phyloP scores from a whole-genome alignment of 2,888 invertebrate species.

The Andrena fulva region DNA sequence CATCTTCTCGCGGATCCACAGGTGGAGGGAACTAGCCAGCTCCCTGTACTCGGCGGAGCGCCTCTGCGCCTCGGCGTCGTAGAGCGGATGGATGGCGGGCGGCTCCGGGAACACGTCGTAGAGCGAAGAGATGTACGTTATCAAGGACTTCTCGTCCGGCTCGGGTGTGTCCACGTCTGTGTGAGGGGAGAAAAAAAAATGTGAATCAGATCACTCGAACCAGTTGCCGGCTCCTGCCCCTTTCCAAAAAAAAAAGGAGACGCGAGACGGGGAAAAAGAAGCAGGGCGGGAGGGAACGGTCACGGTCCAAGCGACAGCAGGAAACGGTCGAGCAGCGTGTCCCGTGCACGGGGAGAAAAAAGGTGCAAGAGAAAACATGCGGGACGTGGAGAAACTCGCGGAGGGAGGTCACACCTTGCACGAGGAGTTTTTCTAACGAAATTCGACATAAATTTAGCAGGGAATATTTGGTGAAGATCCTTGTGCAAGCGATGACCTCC shows the following conservation, averaged over 20 bases:
- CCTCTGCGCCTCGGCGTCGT: slow-evolving; percentile 95
- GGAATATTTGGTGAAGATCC: too few relatives aligned
- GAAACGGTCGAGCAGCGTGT: slow-evolving; percentile 74
- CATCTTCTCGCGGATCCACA: slow-evolving; percentile 97
- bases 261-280: slow-evolving; percentile 7
- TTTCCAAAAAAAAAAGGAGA: slow-evolving; percentile 32
- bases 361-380: slow-evolving; percentile 9
- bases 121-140: slow-evolving; percentile 99
- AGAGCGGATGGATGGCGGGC: slow-evolving; percentile 94
- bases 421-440: neutral
- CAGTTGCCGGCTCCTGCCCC: slow-evolving; percentile 1
- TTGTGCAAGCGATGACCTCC: too few relatives aligned
- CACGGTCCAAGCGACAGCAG: slow-evolving; percentile 78
- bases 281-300: slow-evolving; percentile 58
- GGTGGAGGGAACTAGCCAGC: slow-evolving; percentile 93
- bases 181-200: slow-evolving; percentile 29
- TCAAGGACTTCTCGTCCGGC: slow-evolving; percentile 99
- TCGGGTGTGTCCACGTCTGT: slow-evolving; percentile 99
- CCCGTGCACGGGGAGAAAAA: neutral
- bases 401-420: too few relatives aligned
- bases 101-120: slow-evolving; percentile 99
- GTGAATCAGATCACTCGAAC: slow-evolving; percentile 9
- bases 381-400: slow-evolving; percentile 4
- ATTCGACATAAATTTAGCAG: too few relatives aligned
- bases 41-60: slow-evolving; percentile 97